A percentile compares a stretch with the other conserved stretches of the same genome.
Conservation (phyloP, 2,113 vertebrate genomes). For the Sarotherodon lohbergeri region DNA sequence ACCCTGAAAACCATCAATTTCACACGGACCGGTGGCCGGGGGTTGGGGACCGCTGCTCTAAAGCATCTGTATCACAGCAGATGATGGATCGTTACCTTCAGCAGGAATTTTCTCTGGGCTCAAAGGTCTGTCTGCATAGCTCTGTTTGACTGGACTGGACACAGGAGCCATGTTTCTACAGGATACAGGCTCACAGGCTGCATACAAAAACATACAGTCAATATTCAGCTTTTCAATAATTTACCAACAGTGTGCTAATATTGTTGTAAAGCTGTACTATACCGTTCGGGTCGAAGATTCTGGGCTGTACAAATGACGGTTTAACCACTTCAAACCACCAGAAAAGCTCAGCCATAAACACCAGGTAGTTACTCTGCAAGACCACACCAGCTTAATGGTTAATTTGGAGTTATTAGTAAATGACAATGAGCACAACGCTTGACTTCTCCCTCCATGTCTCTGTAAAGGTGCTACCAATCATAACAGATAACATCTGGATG, state of each 20-base stretch:
- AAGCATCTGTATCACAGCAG: background rate
- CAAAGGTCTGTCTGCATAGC: slow-evolving; percentile 42
- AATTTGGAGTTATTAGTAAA: background rate
- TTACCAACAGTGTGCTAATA: background rate
- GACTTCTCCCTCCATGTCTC: background rate
- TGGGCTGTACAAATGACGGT: slow-evolving; percentile 90
- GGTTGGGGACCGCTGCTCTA: background rate
- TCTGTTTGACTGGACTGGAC: slow-evolving; percentile 62
- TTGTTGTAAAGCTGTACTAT: background rate
- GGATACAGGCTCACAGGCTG: slow-evolving; percentile 41
- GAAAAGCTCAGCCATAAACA: slow-evolving; percentile 98
- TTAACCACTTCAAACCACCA: slow-evolving; percentile 99
- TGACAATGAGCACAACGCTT: background rate
- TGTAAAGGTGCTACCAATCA: background rate
- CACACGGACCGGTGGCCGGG: no score
- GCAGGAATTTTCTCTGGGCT: slow-evolving; percentile 36
- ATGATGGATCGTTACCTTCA: slow-evolving; percentile 27
- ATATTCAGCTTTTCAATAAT: background rate
- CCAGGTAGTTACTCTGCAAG: slow-evolving; percentile 92
- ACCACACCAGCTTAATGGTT: slow-evolving; percentile 12
- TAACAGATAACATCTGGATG: background rate
- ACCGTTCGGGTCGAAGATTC: slow-evolving; percentile 80
- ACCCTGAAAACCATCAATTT: no score
- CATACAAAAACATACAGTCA: background rate
- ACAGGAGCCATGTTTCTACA: slow-evolving; percentile 50